phyloP scores from a whole-genome alignment of 2,888 invertebrate genomes.

The Cancer borealis region DNA sequence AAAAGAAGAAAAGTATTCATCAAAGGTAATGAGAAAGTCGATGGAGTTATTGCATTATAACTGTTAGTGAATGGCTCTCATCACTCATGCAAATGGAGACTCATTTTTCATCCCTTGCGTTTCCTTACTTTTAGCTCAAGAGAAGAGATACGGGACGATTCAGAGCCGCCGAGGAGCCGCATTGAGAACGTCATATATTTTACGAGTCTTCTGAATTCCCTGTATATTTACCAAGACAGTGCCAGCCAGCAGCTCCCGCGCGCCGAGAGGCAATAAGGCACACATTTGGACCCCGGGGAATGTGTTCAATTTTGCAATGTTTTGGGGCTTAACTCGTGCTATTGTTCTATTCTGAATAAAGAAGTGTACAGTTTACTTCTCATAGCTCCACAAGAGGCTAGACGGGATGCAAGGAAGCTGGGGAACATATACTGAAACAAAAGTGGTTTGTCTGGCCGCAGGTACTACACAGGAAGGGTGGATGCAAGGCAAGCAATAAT shows the following conservation, averaged over 20 bases:
- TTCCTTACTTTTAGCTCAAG: conserved; percentile 43
- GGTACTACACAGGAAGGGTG: not conserved
- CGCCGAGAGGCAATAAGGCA: not conserved
- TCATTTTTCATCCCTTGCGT: conserved; percentile 39
- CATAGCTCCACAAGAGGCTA: not conserved
- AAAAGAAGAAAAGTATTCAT: conserved; percentile 41
- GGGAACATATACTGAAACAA: not conserved
- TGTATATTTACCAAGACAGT: conserved; percentile 1
- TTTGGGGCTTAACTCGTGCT: not conserved
- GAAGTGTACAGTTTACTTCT: not conserved
- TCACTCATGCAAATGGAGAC: conserved; percentile 48
- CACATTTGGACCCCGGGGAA: not conserved
- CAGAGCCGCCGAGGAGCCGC: conserved; percentile 13
- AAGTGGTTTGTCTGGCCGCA: not conserved
- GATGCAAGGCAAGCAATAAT: conserved; percentile 4
- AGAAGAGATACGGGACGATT: conserved; percentile 4
- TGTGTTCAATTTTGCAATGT: not conserved
- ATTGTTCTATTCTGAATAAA: not conserved
- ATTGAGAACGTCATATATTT: conserved; percentile 18
- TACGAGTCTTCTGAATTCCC: not conserved
- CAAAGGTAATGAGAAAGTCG: conserved; percentile 52
- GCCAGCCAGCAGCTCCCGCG: not conserved
- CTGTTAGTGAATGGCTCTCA: conserved; percentile 48
- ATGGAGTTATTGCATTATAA: conserved; percentile 48
- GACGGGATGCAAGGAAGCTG: not conserved